Evolutionary conservation across 2,888 invertebrate genomes (phyloP).

Genomic region (Phorcus lineatus): DNA sequence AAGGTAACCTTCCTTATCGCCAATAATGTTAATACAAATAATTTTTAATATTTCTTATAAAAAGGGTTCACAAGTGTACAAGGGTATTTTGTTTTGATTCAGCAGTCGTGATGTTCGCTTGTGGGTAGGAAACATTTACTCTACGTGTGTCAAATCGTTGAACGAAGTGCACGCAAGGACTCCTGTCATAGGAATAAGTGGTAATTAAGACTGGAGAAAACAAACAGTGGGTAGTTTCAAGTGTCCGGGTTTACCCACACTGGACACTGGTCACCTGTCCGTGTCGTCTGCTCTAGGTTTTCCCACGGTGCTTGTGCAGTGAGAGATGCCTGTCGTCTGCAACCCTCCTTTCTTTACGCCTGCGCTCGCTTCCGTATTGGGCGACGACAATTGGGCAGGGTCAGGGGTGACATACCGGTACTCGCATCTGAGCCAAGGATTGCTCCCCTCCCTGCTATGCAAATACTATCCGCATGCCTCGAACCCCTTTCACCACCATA

Average conservation of each 20-base stretch:
- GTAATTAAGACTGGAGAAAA: too few relatives aligned
- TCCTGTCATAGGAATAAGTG: too few relatives aligned
- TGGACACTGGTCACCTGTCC: not conserved
- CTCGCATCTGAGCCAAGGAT: slow-evolving; percentile 7
- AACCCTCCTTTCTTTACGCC: slow-evolving; percentile 27
- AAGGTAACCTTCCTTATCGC: too few relatives aligned
- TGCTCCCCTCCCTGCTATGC: slow-evolving; percentile 12
- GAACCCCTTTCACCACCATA: slow-evolving; percentile 16
- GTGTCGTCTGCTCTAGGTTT: slow-evolving; percentile 1
- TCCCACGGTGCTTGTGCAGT: slow-evolving; percentile 24
- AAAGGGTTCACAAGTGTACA: too few relatives aligned
- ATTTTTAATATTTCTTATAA: too few relatives aligned
- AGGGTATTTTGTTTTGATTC: too few relatives aligned
- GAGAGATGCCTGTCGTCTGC: slow-evolving; percentile 13
- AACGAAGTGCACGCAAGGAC: too few relatives aligned
- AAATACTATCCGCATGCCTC: slow-evolving; percentile 21
- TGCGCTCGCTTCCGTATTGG: slow-evolving; percentile 21
- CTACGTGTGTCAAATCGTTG: too few relatives aligned
- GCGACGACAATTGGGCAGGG: slow-evolving; percentile 21
- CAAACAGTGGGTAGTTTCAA: not conserved
- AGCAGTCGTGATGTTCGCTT: too few relatives aligned
- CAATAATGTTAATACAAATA: too few relatives aligned
- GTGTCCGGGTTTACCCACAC: not conserved
- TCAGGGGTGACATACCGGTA: slow-evolving; percentile 23
- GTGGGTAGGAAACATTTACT: too few relatives aligned